Percentiles rank a stretch among this genome's conserved stretches.
These are phyloP conservation scores for Mormyrus hasselquistii DNA, from an alignment of 2,797 vertebrate species.

Conservation along the genomic window DNA sequence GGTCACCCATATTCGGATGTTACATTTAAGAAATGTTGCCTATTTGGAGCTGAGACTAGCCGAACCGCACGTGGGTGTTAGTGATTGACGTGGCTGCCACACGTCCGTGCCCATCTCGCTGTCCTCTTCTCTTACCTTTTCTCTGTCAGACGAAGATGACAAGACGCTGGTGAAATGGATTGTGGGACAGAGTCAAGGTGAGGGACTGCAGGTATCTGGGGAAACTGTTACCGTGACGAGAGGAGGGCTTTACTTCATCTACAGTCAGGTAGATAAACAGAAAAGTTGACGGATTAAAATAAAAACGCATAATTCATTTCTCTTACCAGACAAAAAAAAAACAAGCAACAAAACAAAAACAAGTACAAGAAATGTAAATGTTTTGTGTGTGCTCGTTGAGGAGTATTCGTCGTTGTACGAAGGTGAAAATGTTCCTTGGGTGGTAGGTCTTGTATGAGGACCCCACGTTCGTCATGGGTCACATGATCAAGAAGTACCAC, in stretches of 20 bases:
- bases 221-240: constrained; percentile 37
- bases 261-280: constrained; percentile 42
- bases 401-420: neutral
- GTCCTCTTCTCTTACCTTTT: neutral
- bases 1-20: neutral
- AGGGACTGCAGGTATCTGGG: constrained; percentile 36
- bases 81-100: neutral
- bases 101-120: neutral
- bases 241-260: constrained; percentile 40
- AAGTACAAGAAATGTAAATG: neutral
- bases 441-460: constrained; percentile 41
- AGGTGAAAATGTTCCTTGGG: neutral
- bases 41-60: neutral
- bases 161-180: constrained; percentile 39
- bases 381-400: neutral
- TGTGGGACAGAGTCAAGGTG: constrained; percentile 32
- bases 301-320: neutral
- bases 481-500: constrained; percentile 39
- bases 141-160: constrained; percentile 37
- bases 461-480: constrained; percentile 38
- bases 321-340: neutral
- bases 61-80: neutral
- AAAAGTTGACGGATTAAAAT: neutral
- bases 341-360: neutral
- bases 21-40: neutral